Percentiles rank a stretch among this genome's conserved stretches.
Evolutionary conservation across 2,797 vertebrate species (phyloP).

Genomic region (Arnoldichthys spilopterus): DNA sequence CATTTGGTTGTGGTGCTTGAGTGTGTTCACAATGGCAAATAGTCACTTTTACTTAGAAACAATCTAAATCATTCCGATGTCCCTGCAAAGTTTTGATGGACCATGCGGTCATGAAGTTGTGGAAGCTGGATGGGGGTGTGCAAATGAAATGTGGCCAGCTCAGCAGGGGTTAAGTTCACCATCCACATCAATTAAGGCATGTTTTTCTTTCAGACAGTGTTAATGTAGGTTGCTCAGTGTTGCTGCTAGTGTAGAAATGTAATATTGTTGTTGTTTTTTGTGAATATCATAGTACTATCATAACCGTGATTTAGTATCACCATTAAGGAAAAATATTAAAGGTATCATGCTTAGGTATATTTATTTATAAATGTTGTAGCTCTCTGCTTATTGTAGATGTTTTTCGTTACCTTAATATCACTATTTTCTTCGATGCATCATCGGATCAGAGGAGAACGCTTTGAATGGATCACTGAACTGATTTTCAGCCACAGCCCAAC

Average conservation of each 20-base stretch:
- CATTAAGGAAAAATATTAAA: not conserved
- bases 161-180: slow-evolving; percentile 35
- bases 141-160: slow-evolving; percentile 36
- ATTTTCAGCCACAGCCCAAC: not conserved
- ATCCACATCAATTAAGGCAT: slow-evolving; percentile 40
- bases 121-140: slow-evolving; percentile 17
- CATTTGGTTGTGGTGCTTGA: too few species aligned
- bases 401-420: not conserved
- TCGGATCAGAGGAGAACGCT: not conserved
- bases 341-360: not conserved
- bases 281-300: too few species aligned
- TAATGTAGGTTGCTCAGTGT: slow-evolving; percentile 13
- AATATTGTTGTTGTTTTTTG: too few species aligned
- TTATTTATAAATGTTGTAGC: not conserved
- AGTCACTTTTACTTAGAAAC: too few species aligned
- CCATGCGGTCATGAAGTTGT: slow-evolving; percentile 6
- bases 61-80: slow-evolving; percentile 3
- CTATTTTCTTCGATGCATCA: not conserved
- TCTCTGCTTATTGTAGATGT: not conserved
- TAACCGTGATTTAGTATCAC: too few species aligned
- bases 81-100: not conserved
- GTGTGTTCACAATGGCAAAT: too few species aligned
- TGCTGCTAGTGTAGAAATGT: not conserved
- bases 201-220: slow-evolving; percentile 4
- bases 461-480: not conserved